Base-by-base conservation (phyloP, 1,140 invertebrate genomes). In the Charaxes varanes region DNA sequence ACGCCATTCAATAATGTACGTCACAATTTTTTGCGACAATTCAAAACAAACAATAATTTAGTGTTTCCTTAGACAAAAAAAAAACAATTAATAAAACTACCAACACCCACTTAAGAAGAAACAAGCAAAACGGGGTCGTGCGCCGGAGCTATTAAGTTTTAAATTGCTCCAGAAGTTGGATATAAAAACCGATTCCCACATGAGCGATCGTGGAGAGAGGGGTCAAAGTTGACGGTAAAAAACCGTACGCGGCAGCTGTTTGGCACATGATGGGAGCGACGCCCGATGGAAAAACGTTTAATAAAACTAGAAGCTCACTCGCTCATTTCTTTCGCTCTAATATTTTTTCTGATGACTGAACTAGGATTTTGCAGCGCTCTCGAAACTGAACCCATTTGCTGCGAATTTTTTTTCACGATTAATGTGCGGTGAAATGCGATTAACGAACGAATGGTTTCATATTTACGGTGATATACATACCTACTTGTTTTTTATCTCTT, bases 211-310 rank as follows among this genome's bases (percentile, higher is more conserved):
- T 35, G 53, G 59, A 52, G 59, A 69, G 71, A 61, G 70, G 70
- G 78, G 78, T 81, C 72, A 78, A 70, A 76, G 74, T 74, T 74
- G 65, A 62, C 59, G 67, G 56, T 71, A 71, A 79, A 82, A 79
- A 79, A 74, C 62, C 51, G 55, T 43, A 49, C 38, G 62, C 53
- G 62, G 62, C 78, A 82, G 78, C 62, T 82, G 74, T 71, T 61
- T 60, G 67, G 69, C 74, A 79, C 69, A 82, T 82, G 78, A 67
- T 69, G 67, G 53, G 57, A 45, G 41, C 46, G 35, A 43, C 45
- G 47, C 40, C 34, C 61, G 53, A 67, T 71, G 61, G 65, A 64
- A 74, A 71, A 74, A 65, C 61, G 69, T 73, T 78, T 76, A 77
- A 74, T 81, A 81, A 78, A 78, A 74, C 57, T 46, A 55, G 53